These are phyloP conservation scores for Fukomys damarensis DNA, from an alignment of 2,113 vertebrate species.

Conservation along the genomic window DNA sequence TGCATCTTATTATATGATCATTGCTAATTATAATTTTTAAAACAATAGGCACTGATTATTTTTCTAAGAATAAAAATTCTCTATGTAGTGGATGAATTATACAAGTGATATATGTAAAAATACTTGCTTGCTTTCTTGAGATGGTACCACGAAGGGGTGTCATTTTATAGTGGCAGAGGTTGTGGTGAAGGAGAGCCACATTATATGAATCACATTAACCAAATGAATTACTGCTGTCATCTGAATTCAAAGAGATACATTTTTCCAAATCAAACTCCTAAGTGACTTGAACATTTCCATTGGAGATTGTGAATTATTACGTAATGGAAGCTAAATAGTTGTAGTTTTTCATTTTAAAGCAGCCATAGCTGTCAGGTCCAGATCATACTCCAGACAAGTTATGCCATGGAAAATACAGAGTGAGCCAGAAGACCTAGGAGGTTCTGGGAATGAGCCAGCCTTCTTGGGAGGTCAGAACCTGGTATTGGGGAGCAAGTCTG, in stretches of 20 bases:
- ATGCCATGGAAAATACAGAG: conserved; percentile 17
- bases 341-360: conserved; percentile 74
- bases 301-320: conserved; percentile 67
- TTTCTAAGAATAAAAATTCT: conserved; percentile 1
- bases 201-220: conserved; percentile 59
- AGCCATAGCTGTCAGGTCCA: conserved; percentile 37
- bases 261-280: conserved; percentile 69
- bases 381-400: conserved; percentile 2
- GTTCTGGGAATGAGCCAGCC: background rate
- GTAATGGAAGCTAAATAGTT: conserved; percentile 73
- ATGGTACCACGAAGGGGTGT: background rate
- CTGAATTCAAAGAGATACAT: conserved; percentile 74
- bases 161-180: conserved; percentile 31
- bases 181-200: conserved; percentile 57
- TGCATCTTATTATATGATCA: background rate
- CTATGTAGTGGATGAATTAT: background rate
- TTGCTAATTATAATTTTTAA: background rate
- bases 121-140: background rate
- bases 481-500: background rate
- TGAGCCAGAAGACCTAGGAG: background rate
- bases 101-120: background rate
- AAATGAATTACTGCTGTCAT: conserved; percentile 73
- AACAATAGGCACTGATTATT: background rate
- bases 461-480: conserved; percentile 55
- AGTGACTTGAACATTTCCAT: conserved; percentile 71